Conservation (phyloP, 1,140 invertebrate species). For the Philotrypesis tridentata region DNA sequence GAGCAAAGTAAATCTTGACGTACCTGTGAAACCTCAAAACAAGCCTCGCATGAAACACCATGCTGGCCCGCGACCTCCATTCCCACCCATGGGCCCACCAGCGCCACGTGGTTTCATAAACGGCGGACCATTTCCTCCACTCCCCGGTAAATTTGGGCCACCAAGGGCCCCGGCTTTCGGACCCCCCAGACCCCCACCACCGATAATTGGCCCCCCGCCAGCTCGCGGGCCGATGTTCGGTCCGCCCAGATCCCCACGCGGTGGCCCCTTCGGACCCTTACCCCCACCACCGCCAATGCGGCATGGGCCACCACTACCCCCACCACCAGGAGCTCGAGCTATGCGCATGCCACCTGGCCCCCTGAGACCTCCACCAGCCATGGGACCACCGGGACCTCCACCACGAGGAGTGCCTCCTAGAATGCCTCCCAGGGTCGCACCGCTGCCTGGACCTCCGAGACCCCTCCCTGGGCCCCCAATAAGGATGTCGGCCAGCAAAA, state of each 20-base stretch:
- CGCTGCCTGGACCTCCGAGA: constrained; percentile 49
- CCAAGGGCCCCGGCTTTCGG: neutral
- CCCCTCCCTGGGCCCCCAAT: constrained; percentile 48
- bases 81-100: constrained; percentile 51
- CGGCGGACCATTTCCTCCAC: constrained; percentile 29
- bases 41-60: constrained; percentile 13
- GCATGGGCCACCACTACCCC: constrained; percentile 42
- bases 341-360: constrained; percentile 45
- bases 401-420: constrained; percentile 55
- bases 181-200: neutral
- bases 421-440: constrained; percentile 37
- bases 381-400: constrained; percentile 50
- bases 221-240: constrained; percentile 15
- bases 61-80: constrained; percentile 31
- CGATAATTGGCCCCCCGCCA: constrained; percentile 17
- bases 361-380: constrained; percentile 37
- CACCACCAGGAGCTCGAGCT: constrained; percentile 46
- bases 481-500: constrained; percentile 48
- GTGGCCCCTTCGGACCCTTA: constrained; percentile 21
- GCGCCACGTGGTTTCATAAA: constrained; percentile 49
- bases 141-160: constrained; percentile 12
- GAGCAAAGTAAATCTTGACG: constrained; percentile 39
- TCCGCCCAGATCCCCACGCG: constrained; percentile 34
- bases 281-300: constrained; percentile 41
- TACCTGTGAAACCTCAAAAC: neutral